Evolutionary conservation across 2,888 invertebrate genomes (phyloP).

Genomic region (Shargacucullia verbasci): DNA sequence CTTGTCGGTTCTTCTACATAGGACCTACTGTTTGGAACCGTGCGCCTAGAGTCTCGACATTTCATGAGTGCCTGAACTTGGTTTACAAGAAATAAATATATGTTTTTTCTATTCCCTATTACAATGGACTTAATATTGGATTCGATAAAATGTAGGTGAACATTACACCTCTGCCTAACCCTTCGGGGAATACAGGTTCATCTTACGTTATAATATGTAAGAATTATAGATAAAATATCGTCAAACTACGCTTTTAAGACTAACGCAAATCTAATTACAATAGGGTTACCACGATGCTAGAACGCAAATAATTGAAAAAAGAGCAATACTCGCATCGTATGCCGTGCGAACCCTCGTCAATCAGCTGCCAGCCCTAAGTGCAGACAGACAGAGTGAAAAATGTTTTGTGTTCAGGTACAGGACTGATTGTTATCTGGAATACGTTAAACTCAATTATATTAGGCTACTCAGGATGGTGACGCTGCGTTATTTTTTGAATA

Average conservation of each 20-base stretch:
- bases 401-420: slow-evolving; percentile 37
- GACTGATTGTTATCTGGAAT: slow-evolving; percentile 41
- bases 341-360: slow-evolving; percentile 49
- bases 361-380: slow-evolving; percentile 49
- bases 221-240: not conserved
- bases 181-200: too few species aligned
- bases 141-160: too few species aligned
- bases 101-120: too few species aligned
- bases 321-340: slow-evolving; percentile 33
- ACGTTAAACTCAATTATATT: slow-evolving; percentile 41
- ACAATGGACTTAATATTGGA: too few species aligned
- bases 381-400: slow-evolving; percentile 37
- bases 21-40: too few species aligned
- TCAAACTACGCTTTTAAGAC: slow-evolving; percentile 24
- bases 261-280: slow-evolving; percentile 39
- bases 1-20: too few species aligned
- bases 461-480: slow-evolving; percentile 14
- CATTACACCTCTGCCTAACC: too few species aligned
- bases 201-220: too few species aligned
- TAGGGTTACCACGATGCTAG: slow-evolving; percentile 23
- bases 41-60: too few species aligned
- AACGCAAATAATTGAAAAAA: slow-evolving; percentile 47
- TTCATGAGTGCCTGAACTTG: too few species aligned
- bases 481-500: not conserved
- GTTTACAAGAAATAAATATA: too few species aligned